A percentile compares a stretch with the other conserved stretches of the same genome.
Conservation (phyloP, 2,888 invertebrate genomes). For the Mythimna impura region DNA sequence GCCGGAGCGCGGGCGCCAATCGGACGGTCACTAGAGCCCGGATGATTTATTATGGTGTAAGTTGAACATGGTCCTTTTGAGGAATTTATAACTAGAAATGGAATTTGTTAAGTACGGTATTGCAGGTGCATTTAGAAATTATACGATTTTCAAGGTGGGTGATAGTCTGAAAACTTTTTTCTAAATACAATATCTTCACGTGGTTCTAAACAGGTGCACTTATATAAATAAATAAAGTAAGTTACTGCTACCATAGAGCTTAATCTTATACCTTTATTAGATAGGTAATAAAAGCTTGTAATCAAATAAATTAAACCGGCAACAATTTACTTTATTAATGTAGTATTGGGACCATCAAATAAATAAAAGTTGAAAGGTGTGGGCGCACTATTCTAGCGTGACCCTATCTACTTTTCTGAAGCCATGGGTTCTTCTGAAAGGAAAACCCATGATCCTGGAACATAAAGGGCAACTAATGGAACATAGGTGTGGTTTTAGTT, state of each 20-base stretch:
- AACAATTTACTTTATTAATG: too few relatives aligned
- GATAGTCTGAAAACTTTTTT: neutral
- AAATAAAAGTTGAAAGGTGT: too few relatives aligned
- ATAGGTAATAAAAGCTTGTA: neutral
- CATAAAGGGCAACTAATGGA: too few relatives aligned
- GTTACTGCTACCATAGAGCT: neutral
- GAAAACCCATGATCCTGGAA: too few relatives aligned
- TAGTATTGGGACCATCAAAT: too few relatives aligned
- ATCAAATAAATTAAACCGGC: neutral
- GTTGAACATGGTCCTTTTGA: conserved; percentile 15
- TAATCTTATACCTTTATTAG: neutral
- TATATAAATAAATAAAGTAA: neutral
- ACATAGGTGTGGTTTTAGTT: too few relatives aligned
- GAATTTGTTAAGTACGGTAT: neutral
- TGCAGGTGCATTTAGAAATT: neutral
- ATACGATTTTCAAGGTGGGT: neutral
- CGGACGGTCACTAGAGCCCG: conserved; percentile 27
- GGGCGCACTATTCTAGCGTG: too few relatives aligned
- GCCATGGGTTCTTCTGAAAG: too few relatives aligned
- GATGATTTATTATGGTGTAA: conserved; percentile 57
- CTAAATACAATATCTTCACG: neutral
- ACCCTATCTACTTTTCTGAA: too few relatives aligned
- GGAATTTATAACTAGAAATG: conserved; percentile 20
- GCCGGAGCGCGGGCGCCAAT: conserved; percentile 58
- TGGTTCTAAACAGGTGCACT: conserved; percentile 9